Evolutionary conservation across 2,113 vertebrate species (phyloP).

Genomic region (Hemiprocne comata): DNA sequence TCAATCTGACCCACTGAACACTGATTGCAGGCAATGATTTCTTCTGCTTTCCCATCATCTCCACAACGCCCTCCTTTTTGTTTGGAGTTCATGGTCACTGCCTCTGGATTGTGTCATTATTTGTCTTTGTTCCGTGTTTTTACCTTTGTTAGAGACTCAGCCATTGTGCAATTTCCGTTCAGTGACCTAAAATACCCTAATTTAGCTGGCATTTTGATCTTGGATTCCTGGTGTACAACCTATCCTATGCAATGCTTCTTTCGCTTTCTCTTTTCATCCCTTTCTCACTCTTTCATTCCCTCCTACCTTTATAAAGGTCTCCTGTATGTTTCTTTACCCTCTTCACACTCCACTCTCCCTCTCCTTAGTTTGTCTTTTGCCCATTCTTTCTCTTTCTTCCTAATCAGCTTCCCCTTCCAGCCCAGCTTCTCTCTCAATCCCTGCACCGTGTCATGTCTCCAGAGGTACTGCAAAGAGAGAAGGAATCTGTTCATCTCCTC

Average conservation of each 20-base stretch:
- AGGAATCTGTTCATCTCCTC: not conserved
- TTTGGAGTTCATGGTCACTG: slow-evolving; percentile 63
- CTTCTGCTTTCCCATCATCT: slow-evolving; percentile 36
- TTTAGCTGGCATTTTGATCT: slow-evolving; percentile 54
- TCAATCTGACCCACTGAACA: slow-evolving; percentile 41
- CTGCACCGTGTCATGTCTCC: not conserved
- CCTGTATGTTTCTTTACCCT: not conserved
- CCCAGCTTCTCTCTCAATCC: not conserved
- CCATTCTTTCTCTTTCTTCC: not conserved
- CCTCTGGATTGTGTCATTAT: slow-evolving; percentile 44
- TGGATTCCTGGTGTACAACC: not conserved
- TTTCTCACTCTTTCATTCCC: not conserved
- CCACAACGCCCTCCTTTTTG: not conserved
- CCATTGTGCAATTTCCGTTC: slow-evolving; percentile 50
- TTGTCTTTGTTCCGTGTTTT: slow-evolving; percentile 61
- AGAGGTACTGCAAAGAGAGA: not conserved
- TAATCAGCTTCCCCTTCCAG: not conserved
- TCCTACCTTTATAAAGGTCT: not conserved
- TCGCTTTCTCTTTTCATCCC: not conserved
- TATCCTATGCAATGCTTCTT: not conserved
- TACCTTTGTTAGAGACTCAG: slow-evolving; percentile 61
- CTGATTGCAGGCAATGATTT: slow-evolving; percentile 51
- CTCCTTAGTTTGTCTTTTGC: not conserved
- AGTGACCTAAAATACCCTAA: slow-evolving; percentile 50
- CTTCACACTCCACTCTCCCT: not conserved